Evolutionary conservation across 2,888 invertebrate species (phyloP), one percentile per base, ranked within the genome.

Genomic region (Melinaea marsaeus): DNA sequence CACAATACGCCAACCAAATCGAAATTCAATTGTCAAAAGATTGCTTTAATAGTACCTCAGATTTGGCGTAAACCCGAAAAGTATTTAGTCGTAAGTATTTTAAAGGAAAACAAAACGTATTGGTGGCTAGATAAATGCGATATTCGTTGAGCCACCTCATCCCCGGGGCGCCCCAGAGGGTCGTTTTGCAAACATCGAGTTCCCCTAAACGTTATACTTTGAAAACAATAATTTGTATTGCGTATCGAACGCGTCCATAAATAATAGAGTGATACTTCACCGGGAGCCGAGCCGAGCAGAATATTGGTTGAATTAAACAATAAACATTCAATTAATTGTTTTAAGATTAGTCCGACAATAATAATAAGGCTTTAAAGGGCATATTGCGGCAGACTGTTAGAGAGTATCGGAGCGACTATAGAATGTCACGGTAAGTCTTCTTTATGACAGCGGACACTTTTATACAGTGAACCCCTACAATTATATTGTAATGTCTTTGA

Each of bases 171-270:
- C 77, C 80, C 83, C 83, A 67, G 81, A 86, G 90, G 90, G 90
- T 88, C 86, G 86, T 81, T 88, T 79, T 76, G 83, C 88, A 90
- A 90, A 90, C 90, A 90, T 81, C 80, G 81, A 77, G 83, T 84
- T 86, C 89, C 90, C 90, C 89, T 89, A 88, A 90, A 89, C 88
- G 89, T 88, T 90, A 90, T 90, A 90, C 90, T 90, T 90, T 90
- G 90, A 90, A 90, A 90, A 90, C 90, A 90, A 90, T 90, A 90
- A 90, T 90, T 90, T 90, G 90, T 90, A 90, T 90, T 90, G 89
- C 90, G 90, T 90, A 90, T 90, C 90, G 90, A 90, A 90, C 88
- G 88, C 85, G 84, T 85, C 84, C 77, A 90, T 90, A 89, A 90
- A 90, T 90, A 90, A 90, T 90, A 89, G 84, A 90, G 90, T 90